Evolutionary conservation across 2,113 vertebrate genomes (phyloP).

Genomic region (Heloderma charlesbogerti): DNA sequence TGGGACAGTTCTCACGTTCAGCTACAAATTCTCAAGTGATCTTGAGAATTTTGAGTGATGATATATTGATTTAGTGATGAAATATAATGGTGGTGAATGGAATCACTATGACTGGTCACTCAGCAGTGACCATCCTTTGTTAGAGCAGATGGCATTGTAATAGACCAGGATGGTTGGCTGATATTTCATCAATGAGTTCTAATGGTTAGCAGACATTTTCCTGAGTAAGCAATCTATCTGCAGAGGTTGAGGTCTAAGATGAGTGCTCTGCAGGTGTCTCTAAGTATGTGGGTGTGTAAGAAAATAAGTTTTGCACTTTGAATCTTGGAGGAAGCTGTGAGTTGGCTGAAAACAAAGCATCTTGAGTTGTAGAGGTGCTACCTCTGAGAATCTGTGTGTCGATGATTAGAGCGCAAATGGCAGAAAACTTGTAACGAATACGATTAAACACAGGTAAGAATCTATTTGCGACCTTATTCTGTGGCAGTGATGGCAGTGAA

Average conservation of each 20-base stretch:
- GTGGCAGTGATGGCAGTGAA: too few species aligned
- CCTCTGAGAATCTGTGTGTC: neutral
- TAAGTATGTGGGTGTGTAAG: neutral
- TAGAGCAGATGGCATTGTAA: neutral
- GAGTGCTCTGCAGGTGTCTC: neutral
- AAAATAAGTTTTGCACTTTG: neutral
- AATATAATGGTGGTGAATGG: neutral
- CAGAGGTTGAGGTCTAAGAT: neutral
- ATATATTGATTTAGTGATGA: neutral
- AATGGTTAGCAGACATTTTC: neutral
- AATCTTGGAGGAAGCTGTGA: neutral
- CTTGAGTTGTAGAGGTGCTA: neutral
- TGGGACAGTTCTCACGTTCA: neutral
- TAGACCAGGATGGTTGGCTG: neutral
- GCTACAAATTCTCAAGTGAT: neutral
- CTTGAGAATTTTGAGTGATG: neutral
- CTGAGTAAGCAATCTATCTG: neutral
- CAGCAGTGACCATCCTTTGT: neutral
- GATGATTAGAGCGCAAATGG: too few species aligned
- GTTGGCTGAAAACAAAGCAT: neutral
- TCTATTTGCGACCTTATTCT: too few species aligned
- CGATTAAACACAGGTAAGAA: too few species aligned
- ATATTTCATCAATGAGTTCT: neutral
- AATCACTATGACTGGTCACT: neutral
- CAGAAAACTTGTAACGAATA: too few species aligned